A percentile compares a stretch with the other conserved stretches of the same genome.
Conservation (phyloP, 1,140 invertebrate species). For the Psix sp. region DNA sequence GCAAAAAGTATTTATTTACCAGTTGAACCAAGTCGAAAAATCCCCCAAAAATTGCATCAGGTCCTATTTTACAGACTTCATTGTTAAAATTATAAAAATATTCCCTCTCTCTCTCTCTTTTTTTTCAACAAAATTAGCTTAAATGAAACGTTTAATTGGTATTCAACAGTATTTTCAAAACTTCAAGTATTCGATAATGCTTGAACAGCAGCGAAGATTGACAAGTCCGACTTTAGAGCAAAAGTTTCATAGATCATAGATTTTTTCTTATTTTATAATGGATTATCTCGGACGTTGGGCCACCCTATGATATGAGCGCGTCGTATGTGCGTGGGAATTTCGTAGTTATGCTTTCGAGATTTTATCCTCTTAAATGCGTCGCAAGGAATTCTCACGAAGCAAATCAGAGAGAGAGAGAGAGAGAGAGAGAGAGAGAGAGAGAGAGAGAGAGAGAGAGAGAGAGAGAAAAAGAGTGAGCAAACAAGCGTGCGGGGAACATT, state of each 20-base stretch:
- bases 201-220: not conserved
- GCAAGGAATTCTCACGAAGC: conserved; percentile 52
- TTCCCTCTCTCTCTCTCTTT: conserved; percentile 10
- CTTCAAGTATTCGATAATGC: no score
- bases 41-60: conserved; percentile 62
- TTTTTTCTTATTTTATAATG: conserved; percentile 40
- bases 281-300: conserved; percentile 66
- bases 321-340: conserved; percentile 66
- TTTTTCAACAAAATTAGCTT: no score
- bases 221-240: no score
- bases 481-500: not conserved
- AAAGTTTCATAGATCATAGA: conserved; percentile 19
- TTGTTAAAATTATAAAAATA: conserved; percentile 31
- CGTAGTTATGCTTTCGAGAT: conserved; percentile 46
- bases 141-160: no score
- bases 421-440: not conserved
- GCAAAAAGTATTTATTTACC: conserved; percentile 23
- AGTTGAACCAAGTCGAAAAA: conserved; percentile 46
- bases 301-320: no score
- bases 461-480: conserved; percentile 1
- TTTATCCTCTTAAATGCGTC: conserved; percentile 57
- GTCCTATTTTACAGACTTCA: conserved; percentile 62
- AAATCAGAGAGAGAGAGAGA: conserved; percentile 21
- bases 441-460: not conserved
- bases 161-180: no score